Base-by-base conservation (phyloP, 2,797 vertebrate species). In the Phoxinus dragarum region DNA sequence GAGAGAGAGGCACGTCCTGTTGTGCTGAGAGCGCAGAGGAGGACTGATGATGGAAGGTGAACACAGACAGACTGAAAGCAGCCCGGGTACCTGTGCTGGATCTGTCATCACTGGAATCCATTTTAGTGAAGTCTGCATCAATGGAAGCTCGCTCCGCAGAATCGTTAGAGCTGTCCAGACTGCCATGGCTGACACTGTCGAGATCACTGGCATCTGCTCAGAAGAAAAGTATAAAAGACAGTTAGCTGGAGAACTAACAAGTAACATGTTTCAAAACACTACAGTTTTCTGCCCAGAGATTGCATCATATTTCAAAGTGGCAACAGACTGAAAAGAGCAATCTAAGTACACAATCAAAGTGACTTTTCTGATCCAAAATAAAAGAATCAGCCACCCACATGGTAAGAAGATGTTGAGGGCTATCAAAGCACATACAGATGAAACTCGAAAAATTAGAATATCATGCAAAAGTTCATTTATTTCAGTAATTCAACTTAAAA, bases 171-270 rank as follows among this genome's bases (percentile, higher is more conserved):
- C 96, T 97, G 94, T 97, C 96, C 94, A 97, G 91, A 92, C 96
- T 97, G 91, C 96, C 96, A 69, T 96, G 96, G 90, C 96, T 97
- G 92, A 97, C 94, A 38, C 95, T 96, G 93, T 97, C 96, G 73
- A 96, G 95, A 93, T 97, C 97, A 86, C 97, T 97, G 92, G 95
- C 94, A 87, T 97, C 96, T 97, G 88, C 82, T 89, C 92, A 91
- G 94, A 91, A 93, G 90, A 92, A 93, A 86, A 90, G 86, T 74
- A 5, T 72, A 90, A 90, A 91, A 89, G 66, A 88, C 80, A 44
- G 42, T 81, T 69, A 74, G 56, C 10, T 59, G 34, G 11, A 77
- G 75, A 64, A 52, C 52, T 31, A 78, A 78, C 49, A 42, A 78
- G 75, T 36, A 71, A 61, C 74, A 47, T 17, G n/a, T 44, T 84